These are phyloP conservation scores for Drosophila kepulauana DNA, from an alignment of 1,140 invertebrate species.

Conservation along the genomic window DNA sequence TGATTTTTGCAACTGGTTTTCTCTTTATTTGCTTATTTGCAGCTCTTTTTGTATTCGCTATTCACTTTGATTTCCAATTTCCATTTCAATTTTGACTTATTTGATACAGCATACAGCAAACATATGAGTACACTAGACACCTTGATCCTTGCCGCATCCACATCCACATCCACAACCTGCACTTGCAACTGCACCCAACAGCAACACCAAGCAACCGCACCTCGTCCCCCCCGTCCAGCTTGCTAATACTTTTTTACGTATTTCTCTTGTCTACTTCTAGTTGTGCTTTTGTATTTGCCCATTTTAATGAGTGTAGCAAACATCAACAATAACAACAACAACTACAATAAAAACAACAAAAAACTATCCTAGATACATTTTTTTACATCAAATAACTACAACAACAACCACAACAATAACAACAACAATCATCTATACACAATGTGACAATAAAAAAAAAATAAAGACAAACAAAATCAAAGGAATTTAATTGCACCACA, in stretches of 20 bases:
- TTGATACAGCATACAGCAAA: not conserved
- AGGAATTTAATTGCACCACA: slow-evolving; percentile 40
- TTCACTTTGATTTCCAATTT: slow-evolving; percentile 30
- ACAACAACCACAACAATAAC: slow-evolving; percentile 41
- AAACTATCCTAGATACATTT: slow-evolving; percentile 31
- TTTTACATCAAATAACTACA: slow-evolving; percentile 23
- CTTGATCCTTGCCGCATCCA: not conserved
- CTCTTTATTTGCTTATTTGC: slow-evolving; percentile 4
- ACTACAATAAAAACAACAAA: slow-evolving; percentile 52
- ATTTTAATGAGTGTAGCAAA: slow-evolving; percentile 81
- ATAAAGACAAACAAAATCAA: slow-evolving; percentile 35
- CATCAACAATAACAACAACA: slow-evolving; percentile 49
- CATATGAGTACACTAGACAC: slow-evolving; percentile 16
- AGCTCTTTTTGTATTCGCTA: slow-evolving; percentile 12
- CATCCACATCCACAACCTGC: slow-evolving; percentile 4
- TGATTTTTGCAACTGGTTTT: slow-evolving; percentile 8
- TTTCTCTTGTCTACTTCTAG: slow-evolving; percentile 81
- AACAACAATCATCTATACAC: slow-evolving; percentile 66
- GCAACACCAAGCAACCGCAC: not conserved
- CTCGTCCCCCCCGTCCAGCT: slow-evolving; percentile 50
- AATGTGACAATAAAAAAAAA: slow-evolving; percentile 75
- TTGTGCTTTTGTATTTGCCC: slow-evolving; percentile 83
- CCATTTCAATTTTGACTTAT: slow-evolving; percentile 1
- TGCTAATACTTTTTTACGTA: slow-evolving; percentile 80
- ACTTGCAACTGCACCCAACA: slow-evolving; percentile 18